Conservation (phyloP, 2,113 vertebrate species). For the Albula goreensis region DNA sequence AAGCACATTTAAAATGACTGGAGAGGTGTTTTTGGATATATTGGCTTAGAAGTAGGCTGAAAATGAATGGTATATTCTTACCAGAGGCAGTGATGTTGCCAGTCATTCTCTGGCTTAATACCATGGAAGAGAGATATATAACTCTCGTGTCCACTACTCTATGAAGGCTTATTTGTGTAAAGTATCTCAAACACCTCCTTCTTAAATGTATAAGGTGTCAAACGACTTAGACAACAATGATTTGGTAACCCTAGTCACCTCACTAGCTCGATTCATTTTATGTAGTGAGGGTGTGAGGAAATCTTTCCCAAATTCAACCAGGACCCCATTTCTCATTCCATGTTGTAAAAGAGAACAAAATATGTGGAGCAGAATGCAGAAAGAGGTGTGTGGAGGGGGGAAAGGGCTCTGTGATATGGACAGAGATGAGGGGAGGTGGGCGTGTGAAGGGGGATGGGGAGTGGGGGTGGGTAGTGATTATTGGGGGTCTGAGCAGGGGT, state of each 20-base stretch:
- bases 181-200: neutral
- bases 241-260: neutral
- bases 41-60: too few species aligned
- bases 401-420: constrained; percentile 48
- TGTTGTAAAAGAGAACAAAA: constrained; percentile 19
- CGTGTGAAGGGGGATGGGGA: constrained; percentile 18
- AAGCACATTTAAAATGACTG: neutral
- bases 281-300: constrained; percentile 14
- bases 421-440: constrained; percentile 7
- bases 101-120: neutral
- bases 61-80: neutral
- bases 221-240: constrained; percentile 6
- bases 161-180: neutral
- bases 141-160: neutral
- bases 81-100: neutral
- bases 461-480: constrained; percentile 5
- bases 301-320: constrained; percentile 9
- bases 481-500: constrained; percentile 70
- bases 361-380: constrained; percentile 29
- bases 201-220: constrained; percentile 13
- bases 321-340: constrained; percentile 1
- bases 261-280: constrained; percentile 11
- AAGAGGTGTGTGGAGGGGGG: constrained; percentile 33
- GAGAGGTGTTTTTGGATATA: neutral
- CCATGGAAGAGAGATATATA: too few species aligned